A percentile compares a stretch with the other conserved stretches of the same genome.
These are phyloP conservation scores for Apodemus sylvaticus DNA, from an alignment of 2,113 vertebrate species.

Conservation along the genomic window DNA sequence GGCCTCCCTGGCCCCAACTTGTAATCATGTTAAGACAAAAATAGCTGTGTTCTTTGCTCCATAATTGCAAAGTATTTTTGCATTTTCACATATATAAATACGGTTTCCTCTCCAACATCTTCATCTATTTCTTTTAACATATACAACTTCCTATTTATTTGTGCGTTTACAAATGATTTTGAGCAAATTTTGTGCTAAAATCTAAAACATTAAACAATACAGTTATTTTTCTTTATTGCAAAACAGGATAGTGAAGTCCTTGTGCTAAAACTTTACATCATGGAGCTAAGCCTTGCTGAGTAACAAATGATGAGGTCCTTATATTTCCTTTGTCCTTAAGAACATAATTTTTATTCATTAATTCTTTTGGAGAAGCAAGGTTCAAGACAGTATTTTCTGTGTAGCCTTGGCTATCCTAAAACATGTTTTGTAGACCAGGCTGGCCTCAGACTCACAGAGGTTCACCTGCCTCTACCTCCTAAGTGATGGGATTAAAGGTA, in stretches of 20 bases:
- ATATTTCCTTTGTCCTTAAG: conserved; percentile 38
- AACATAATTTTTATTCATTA: background rate
- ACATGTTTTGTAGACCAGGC: background rate
- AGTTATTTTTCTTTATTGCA: background rate
- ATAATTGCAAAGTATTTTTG: conserved; percentile 13
- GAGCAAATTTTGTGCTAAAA: conserved; percentile 31
- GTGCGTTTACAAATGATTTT: background rate
- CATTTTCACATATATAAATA: conserved; percentile 18
- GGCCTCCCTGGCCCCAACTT: background rate
- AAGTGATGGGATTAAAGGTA: background rate
- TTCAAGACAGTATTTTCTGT: background rate
- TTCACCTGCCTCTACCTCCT: background rate
- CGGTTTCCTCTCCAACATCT: background rate
- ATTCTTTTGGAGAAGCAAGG: background rate
- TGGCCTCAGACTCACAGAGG: background rate
- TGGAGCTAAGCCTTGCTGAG: background rate
- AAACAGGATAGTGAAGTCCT: conserved; percentile 19
- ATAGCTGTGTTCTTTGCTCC: background rate
- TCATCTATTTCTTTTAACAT: background rate
- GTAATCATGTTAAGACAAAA: background rate
- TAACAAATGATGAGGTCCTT: background rate
- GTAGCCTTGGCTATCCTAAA: background rate
- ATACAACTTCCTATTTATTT: background rate
- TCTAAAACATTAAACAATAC: conserved; percentile 10
- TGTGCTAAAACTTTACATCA: conserved; percentile 11